These are phyloP conservation scores for Pangasius djambal DNA, from an alignment of 2,797 vertebrate species.

Conservation along the genomic window DNA sequence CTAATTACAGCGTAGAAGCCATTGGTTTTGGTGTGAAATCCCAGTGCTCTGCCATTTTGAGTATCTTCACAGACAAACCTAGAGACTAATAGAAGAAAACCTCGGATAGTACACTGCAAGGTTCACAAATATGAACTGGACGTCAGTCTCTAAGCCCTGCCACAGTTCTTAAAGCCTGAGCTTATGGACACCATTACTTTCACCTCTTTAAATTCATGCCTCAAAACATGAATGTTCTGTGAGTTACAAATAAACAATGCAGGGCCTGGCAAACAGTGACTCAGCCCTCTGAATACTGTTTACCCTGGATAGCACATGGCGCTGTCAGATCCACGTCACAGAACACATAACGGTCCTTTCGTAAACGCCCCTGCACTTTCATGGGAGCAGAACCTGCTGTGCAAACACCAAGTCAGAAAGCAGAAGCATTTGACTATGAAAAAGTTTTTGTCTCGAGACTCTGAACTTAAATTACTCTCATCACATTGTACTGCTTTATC, in stretches of 20 bases:
- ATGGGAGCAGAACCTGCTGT: conserved; percentile 20
- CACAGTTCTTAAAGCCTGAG: neutral
- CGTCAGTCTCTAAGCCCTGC: neutral
- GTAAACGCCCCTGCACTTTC: conserved; percentile 17
- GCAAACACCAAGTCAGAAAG: conserved; percentile 27
- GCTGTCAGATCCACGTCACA: conserved; percentile 35
- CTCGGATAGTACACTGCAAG: neutral
- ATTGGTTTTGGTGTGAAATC: neutral
- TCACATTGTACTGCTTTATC: neutral
- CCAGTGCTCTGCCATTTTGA: neutral
- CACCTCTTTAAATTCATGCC: neutral
- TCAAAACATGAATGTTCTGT: neutral
- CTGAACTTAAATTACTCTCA: neutral
- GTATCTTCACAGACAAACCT: neutral
- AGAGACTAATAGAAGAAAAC: neutral
- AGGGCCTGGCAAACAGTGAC: conserved; percentile 32
- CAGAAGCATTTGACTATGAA: neutral
- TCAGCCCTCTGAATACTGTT: conserved; percentile 49
- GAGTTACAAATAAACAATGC: conserved; percentile 41
- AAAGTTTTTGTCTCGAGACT: conserved; percentile 10
- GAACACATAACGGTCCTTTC: conserved; percentile 23
- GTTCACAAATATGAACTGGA: neutral
- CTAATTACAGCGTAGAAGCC: neutral
- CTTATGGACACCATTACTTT: neutral
- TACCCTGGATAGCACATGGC: conserved; percentile 39